Evolutionary conservation across 2,888 invertebrate genomes (phyloP).

Genomic region (Scotopteryx bipunctaria): DNA sequence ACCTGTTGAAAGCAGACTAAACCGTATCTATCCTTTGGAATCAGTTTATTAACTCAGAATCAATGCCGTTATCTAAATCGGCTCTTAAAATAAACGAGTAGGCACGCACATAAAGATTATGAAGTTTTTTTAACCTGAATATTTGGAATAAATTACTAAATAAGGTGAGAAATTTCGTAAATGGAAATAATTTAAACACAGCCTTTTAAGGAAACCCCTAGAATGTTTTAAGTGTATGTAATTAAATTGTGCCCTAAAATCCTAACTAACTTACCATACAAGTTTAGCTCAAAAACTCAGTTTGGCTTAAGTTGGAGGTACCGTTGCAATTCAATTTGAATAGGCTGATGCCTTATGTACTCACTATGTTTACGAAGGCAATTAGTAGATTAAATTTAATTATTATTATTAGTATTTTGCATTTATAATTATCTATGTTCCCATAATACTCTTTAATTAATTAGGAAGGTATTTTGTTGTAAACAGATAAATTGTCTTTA

Average conservation of each 20-base stretch:
- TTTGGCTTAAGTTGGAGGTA: constrained; percentile 12
- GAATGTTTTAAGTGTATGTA: constrained; percentile 24
- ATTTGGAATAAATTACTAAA: constrained; percentile 19
- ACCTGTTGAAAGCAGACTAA: constrained; percentile 6
- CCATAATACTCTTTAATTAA: too few species aligned
- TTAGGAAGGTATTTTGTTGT: too few species aligned
- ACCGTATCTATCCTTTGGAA: constrained; percentile 17
- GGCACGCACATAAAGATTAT: constrained; percentile 14
- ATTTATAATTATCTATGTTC: too few species aligned
- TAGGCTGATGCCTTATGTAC: constrained; percentile 1
- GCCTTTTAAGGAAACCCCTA: constrained; percentile 11
- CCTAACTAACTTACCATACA: constrained; percentile 9
- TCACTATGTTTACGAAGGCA: too few species aligned
- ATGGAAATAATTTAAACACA: constrained; percentile 20
- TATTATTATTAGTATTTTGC: too few species aligned
- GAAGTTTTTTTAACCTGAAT: constrained; percentile 18
- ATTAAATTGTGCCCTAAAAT: constrained; percentile 22
- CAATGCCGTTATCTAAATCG: constrained; percentile 9
- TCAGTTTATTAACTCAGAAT: constrained; percentile 12
- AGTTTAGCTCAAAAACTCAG: constrained; percentile 13
- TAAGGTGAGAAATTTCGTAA: constrained; percentile 15
- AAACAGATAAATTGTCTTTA: too few species aligned
- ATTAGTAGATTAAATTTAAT: too few species aligned
- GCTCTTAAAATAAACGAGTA: constrained; percentile 5
- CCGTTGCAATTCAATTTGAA: constrained; percentile 12